Evolutionary conservation across 2,113 vertebrate genomes (phyloP).

Genomic region (Charina bottae): DNA sequence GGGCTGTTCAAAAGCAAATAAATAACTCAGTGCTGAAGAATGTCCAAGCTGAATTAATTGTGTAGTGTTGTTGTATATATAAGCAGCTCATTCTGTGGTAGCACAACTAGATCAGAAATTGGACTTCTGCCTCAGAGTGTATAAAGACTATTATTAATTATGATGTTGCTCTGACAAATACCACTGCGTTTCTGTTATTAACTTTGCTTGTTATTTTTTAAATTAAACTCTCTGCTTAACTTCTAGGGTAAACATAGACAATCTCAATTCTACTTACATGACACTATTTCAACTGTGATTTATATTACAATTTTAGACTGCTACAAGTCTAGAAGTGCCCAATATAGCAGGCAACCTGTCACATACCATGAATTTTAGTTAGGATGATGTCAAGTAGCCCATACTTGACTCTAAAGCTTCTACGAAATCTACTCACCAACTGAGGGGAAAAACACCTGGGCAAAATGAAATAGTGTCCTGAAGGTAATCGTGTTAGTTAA

Average conservation of each 20-base stretch:
- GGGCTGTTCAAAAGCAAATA: neutral
- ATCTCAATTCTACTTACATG: neutral
- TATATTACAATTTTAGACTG: conserved; percentile 45
- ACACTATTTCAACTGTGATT: neutral
- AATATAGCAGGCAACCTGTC: conserved; percentile 26
- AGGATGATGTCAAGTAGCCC: conserved; percentile 40
- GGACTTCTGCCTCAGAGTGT: neutral
- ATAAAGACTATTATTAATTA: neutral
- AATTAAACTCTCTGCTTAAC: conserved; percentile 26
- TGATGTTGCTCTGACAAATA: neutral
- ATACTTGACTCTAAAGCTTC: conserved; percentile 46
- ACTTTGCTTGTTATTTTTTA: neutral
- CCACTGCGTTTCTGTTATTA: neutral
- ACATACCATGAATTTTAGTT: conserved; percentile 66
- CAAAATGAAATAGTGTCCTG: conserved; percentile 43
- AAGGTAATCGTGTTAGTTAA: conserved; percentile 47
- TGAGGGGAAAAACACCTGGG: conserved; percentile 56
- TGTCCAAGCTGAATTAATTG: neutral
- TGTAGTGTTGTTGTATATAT: neutral
- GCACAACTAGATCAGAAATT: neutral
- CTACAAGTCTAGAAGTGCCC: conserved; percentile 58
- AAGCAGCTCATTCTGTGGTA: neutral
- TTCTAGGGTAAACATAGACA: conserved; percentile 29
- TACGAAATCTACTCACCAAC: conserved; percentile 50
- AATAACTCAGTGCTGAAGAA: neutral